Evolutionary conservation across 2,888 invertebrate genomes (phyloP).

Genomic region (Hymenopus coronatus): DNA sequence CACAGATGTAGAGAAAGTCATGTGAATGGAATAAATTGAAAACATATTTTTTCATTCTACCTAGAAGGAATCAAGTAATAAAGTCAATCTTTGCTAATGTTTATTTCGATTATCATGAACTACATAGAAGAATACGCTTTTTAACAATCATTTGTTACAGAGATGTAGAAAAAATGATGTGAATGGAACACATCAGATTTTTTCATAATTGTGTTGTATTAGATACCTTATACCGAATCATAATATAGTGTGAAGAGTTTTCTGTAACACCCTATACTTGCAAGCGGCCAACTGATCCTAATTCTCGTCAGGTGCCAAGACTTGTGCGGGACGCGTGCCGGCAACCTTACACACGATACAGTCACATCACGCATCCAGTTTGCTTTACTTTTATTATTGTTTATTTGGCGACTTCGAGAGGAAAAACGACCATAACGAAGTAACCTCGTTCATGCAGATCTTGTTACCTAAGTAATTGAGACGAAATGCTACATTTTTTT

Average conservation of each 20-base stretch:
- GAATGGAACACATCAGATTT: too few relatives aligned
- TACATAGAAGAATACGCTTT: too few relatives aligned
- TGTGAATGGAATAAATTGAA: too few relatives aligned
- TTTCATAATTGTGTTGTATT: too few relatives aligned
- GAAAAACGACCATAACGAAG: not conserved
- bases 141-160: too few relatives aligned
- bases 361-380: not conserved
- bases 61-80: too few relatives aligned
- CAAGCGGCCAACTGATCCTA: not conserved
- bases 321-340: constrained; percentile 13
- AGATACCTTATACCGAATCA: too few relatives aligned
- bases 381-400: not conserved
- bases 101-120: too few relatives aligned
- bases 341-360: not conserved
- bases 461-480: not conserved
- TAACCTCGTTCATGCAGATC: not conserved
- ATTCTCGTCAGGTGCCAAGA: constrained; percentile 3
- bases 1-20: too few relatives aligned
- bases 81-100: too few relatives aligned
- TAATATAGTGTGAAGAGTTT: not conserved
- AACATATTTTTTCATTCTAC: too few relatives aligned
- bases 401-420: not conserved
- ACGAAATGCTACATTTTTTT: not conserved
- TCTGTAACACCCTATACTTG: not conserved
- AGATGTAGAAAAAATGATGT: too few relatives aligned